Base-by-base conservation (phyloP, 2,113 vertebrate genomes). In the Tragelaphus scriptus region DNA sequence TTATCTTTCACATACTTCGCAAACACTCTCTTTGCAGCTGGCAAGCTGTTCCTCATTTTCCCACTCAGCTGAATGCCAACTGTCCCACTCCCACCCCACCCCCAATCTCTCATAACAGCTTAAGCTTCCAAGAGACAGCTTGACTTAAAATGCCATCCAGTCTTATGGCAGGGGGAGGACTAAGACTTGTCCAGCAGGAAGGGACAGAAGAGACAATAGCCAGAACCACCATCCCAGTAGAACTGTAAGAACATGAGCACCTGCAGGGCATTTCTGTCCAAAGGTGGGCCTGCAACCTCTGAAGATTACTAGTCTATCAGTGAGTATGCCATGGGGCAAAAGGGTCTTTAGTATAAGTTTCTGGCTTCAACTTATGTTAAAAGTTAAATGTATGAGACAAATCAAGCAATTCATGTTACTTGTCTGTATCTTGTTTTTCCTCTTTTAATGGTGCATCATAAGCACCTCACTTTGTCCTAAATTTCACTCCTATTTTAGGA, bases 81-180 rank as follows among this genome's bases (percentile, higher is more conserved):
- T 97, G 94, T 51, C 23, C 85, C 85, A 36, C 17, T 75, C 75
- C 55, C 94, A 71, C n/a, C 40, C 79, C 94, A 85, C 53, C 55
- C 85, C 58, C 65, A 97, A 87, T 26, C 95, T 95, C 61, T 89
- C 28, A 32, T 26, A 87, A 85, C 92, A 95, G 44, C 85, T 95
- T 98, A 3, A 87, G 71, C 90, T 97, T 98, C 85, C 96, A 98
- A 80, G 85, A 98, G 97, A 98, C 85, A 98, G 86, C 47, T 84
- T 91, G 68, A 88, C 88, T 97, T 81, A 75, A 97, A 98, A 93
- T 77, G 47, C 23, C 95, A 85, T 13, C 88, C 79, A 97, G 93
- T 95, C 77, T 87, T 75, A 82, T 95, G 90, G 88, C 96, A 96
- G 93, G 65, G 6, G 23, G 17, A 96, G 58, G 32, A 63, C 56